Conservation (phyloP, 2,113 vertebrate genomes). For the Gallinago jamesoni region DNA sequence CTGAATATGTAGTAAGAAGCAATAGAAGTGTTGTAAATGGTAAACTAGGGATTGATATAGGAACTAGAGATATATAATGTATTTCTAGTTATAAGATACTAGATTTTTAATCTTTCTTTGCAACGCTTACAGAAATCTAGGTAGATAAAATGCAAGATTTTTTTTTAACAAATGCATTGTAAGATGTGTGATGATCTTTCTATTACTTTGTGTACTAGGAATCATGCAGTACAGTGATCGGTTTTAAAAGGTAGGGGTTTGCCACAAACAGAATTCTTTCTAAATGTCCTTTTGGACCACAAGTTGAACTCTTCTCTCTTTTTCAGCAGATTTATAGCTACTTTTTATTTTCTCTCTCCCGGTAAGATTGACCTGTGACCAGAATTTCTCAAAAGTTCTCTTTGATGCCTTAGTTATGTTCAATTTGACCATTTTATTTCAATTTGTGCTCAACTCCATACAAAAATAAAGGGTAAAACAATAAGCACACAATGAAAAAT, state of each 20-base stretch:
- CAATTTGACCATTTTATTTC: constrained; percentile 1
- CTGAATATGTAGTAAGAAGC: neutral
- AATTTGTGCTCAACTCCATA: neutral
- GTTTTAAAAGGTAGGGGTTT: neutral
- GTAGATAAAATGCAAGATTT: neutral
- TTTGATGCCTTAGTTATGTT: constrained; percentile 47
- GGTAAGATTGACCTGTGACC: constrained; percentile 43
- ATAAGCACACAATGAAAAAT: neutral
- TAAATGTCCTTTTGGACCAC: neutral
- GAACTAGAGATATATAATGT: neutral
- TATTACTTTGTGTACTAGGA: neutral
- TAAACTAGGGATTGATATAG: neutral
- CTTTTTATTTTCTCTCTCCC: constrained; percentile 31
- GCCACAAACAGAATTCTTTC: neutral
- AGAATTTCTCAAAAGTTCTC: constrained; percentile 40
- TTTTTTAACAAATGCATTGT: neutral
- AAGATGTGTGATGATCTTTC: neutral
- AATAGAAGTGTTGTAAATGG: neutral
- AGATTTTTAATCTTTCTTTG: neutral
- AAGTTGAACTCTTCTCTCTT: constrained; percentile 7
- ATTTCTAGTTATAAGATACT: neutral
- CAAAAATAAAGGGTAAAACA: neutral
- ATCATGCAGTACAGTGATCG: neutral
- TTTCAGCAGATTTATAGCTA: constrained; percentile 53
- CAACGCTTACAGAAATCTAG: neutral